Evolutionary conservation across 1,140 invertebrate species (phyloP).

Genomic region (Megalopta genalis): DNA sequence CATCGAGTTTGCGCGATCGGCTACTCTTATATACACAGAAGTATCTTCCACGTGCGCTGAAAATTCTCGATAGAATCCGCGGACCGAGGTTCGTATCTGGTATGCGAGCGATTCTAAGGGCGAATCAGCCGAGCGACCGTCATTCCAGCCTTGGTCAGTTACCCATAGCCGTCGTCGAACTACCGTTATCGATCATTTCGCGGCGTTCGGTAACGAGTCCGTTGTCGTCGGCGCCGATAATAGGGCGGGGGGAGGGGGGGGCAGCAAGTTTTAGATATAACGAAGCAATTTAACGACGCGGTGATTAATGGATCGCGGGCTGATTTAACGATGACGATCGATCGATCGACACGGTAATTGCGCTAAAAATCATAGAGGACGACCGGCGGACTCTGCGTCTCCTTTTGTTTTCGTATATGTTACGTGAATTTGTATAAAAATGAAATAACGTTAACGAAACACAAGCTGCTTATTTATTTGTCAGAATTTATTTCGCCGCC

Average conservation of each 20-base stretch:
- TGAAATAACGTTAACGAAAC: no score
- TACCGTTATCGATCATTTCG: background rate
- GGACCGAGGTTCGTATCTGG: background rate
- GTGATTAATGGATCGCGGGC: background rate
- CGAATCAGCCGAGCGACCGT: background rate
- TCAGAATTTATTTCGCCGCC: no score
- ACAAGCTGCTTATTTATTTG: no score
- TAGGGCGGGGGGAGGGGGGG: no score
- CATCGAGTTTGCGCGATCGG: background rate
- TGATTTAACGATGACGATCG: background rate
- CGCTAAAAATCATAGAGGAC: background rate
- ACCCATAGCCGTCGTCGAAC: background rate
- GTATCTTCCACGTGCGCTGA: background rate
- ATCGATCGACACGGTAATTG: background rate
- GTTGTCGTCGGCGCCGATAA: background rate
- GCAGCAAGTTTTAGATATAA: background rate
- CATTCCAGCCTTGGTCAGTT: constrained; percentile 2
- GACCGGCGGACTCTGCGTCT: no score
- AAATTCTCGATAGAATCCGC: background rate
- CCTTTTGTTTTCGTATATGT: no score
- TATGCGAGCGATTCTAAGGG: background rate
- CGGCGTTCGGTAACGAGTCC: background rate
- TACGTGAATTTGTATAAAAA: no score
- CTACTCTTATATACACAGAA: background rate
- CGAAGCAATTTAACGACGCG: background rate